phyloP scores from a whole-genome alignment of 2,888 invertebrate species.

The Ligdia adustata region DNA sequence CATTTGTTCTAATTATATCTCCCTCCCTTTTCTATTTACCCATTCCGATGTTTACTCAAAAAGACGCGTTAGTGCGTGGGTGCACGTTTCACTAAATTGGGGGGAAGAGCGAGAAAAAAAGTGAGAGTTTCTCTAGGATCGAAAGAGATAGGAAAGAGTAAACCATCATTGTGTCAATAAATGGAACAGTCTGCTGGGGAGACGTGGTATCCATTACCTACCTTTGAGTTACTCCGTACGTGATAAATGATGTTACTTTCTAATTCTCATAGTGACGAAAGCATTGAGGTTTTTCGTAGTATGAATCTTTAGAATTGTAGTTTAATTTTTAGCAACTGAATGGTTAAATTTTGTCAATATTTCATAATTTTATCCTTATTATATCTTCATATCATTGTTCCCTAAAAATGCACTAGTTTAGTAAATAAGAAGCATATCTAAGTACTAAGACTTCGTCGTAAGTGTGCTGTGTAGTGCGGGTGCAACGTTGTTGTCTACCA shows the following conservation, averaged over 20 bases:
- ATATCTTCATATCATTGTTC: slow-evolving; percentile 12
- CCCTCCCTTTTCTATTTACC: slow-evolving; percentile 78
- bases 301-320: no score
- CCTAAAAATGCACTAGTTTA: slow-evolving; percentile 7
- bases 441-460: no score
- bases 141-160: slow-evolving; percentile 59
- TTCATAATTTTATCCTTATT: no score
- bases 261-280: slow-evolving; percentile 54
- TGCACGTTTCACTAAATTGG: slow-evolving; percentile 74
- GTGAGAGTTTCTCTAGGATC: slow-evolving; percentile 52
- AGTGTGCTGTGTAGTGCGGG: no score
- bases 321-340: no score
- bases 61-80: slow-evolving; percentile 79
- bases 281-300: slow-evolving; percentile 27
- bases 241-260: slow-evolving; percentile 69
- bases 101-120: slow-evolving; percentile 74
- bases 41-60: slow-evolving; percentile 79
- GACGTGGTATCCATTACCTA: slow-evolving; percentile 67
- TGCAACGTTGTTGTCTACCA: no score
- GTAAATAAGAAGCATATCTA: not conserved
- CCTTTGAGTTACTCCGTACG: slow-evolving; percentile 49
- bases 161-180: slow-evolving; percentile 70
- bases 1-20: slow-evolving; percentile 81
- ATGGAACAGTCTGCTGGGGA: slow-evolving; percentile 61
- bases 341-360: no score